Base-by-base conservation (phyloP, 23 tunicate species). In the Oikopleura dioica region DNA sequence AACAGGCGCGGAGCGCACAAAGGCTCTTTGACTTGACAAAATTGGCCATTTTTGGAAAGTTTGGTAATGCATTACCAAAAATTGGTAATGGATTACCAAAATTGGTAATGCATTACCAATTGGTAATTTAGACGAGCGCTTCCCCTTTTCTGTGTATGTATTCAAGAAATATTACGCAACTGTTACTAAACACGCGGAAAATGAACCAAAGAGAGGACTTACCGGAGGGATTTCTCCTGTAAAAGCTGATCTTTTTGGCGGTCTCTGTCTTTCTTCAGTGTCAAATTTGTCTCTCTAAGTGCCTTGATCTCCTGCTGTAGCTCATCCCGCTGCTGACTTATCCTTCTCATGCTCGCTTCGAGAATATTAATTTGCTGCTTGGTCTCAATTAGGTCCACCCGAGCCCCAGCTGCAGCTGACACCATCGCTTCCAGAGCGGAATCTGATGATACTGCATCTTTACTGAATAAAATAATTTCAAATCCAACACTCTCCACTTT, bases 401-500 rank as follows among this genome's bases (percentile, higher is more conserved):
- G 72, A 24, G 72, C 72, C 29, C 33, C 26, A 23, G 72, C 72
- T 16, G 72, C 72, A 2, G 72, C 72, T 12, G 33, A 21, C 33
- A 63, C 72, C 72, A 63, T 63, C 29, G 72, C 72, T 63, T 63
- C 72, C 30, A 63, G 72, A 28, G 72, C 72, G 30, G 72, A 63
- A 63, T 63, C 72, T 4, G 72, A 63, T 16, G 72, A 63, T 2
- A 63, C 26, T n/a, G n/a, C n/a, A n/a, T n/a, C n/a, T n/a, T n/a
- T n/a, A n/a, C 72, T 63, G 33, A 63, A 63, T 2, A 63, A 21
- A 12, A 21, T 12, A 63, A 63, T 24, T 16, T 63, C 26, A 44
- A 44, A 16, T 44, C 9, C 55, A 44, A 16, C n/a, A n/a, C n/a
- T n/a, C n/a, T n/a, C n/a, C n/a, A n/a, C n/a, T n/a, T n/a, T n/a